Percentiles rank a stretch among this genome's conserved stretches.
These are phyloP conservation scores for Rhingia rostrata DNA, from an alignment of 2,888 invertebrate genomes.

Conservation along the genomic window DNA sequence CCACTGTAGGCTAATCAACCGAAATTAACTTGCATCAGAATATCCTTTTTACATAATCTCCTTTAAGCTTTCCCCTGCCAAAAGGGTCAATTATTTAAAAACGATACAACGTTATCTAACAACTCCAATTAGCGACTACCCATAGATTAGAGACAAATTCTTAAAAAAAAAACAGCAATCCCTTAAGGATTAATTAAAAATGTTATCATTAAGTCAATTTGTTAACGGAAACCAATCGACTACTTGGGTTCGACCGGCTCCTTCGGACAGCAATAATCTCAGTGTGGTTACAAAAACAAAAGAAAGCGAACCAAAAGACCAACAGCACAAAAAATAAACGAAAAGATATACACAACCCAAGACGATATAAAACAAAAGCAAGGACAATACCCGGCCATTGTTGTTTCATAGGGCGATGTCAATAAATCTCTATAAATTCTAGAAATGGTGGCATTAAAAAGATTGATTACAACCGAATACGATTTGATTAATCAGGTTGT, in stretches of 20 bases:
- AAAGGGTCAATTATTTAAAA: no score
- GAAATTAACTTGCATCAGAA: no score
- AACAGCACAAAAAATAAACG: neutral
- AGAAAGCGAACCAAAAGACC: constrained; percentile 1
- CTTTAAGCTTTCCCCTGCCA: no score
- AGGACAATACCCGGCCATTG: constrained; percentile 12
- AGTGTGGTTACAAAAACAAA: constrained; percentile 28
- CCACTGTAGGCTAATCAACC: no score
- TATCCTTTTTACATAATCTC: no score
- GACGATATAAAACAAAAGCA: constrained; percentile 28
- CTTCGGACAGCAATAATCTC: constrained; percentile 42
- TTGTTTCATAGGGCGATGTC: constrained; percentile 55
- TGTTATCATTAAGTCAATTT: constrained; percentile 57
- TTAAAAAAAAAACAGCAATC: neutral
- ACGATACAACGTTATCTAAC: no score
- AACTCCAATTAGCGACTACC: no score
- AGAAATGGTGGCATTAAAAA: constrained; percentile 71
- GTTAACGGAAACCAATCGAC: constrained; percentile 43
- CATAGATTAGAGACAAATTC: no score
- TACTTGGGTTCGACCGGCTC: constrained; percentile 31
- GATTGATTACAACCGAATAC: constrained; percentile 73
- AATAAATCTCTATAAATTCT: constrained; percentile 74
- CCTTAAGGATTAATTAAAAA: constrained; percentile 46
- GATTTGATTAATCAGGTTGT: constrained; percentile 74
- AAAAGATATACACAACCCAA: constrained; percentile 10